Evolutionary conservation across 2,797 vertebrate genomes (phyloP), one percentile per base, ranked within the genome.

Genomic region (Harpagifer antarcticus): DNA sequence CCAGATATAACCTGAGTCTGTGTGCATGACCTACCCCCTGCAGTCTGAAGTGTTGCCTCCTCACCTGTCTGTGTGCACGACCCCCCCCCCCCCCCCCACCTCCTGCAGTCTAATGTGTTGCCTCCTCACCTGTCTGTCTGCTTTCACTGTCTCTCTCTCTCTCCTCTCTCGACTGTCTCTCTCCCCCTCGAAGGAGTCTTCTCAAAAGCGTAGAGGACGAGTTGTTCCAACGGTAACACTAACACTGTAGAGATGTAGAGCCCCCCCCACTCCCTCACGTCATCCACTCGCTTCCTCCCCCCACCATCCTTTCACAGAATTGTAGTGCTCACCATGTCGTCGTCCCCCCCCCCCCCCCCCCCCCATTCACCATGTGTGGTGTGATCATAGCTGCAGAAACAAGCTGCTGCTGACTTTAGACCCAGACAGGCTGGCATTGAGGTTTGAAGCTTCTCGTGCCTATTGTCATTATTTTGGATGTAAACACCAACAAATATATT

Each of bases 181-280:
- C 65, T 76, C 79, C 88, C 79, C 86, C 63, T 74, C 59, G 50
- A 85, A 96, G 95, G 91, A 96, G 95, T 79, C 95, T 96, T 76
- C 94, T 96, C 88, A 94, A 95, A 95, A 96, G 95, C 82, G 94
- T 96, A 93, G 95, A 96, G 92, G 94, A 96, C 57, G 95, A 96
- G 83, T 96, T 96, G 90, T 95, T 96, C 86, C 93, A 95, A 95
- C 94, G 94, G 95, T 96, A 96, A 95, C 92, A 72, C 86, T 91
- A 88, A 91, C 86, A 77, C 79, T 80, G 62, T 57, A 65, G 64
- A 78, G 60, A 78, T 73, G 66, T 82, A 68, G 79, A n/a, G 33
- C 66, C 61, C 42, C 13, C 12, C 48, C 37, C 44, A n/a, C 19
- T 3, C 11, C 54, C 11, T 71, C 68, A 69, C 70, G 73, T 81